These are phyloP conservation scores for Molossus alvarezi DNA, from an alignment of 2,797 vertebrate species.

Conservation along the genomic window DNA sequence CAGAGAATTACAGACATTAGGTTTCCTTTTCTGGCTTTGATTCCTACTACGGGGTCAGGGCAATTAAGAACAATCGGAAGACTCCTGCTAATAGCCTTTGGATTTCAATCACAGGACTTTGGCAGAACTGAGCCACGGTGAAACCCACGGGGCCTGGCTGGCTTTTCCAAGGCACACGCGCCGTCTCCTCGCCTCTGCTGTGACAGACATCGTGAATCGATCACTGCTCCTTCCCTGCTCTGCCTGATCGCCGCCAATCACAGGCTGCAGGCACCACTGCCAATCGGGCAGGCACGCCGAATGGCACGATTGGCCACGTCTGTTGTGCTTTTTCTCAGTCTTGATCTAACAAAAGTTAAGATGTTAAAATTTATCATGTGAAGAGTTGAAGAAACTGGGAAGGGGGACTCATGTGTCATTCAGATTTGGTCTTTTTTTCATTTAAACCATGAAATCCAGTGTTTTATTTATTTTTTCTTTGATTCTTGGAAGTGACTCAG, in stretches of 20 bases:
- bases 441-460: neutral
- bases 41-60: constrained; percentile 50
- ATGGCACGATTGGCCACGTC: neutral
- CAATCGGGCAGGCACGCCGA: neutral
- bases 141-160: neutral
- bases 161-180: neutral
- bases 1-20: constrained; percentile 71
- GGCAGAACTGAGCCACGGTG: constrained; percentile 21
- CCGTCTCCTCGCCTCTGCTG: neutral
- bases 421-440: constrained; percentile 5
- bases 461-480: neutral
- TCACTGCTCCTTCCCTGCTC: neutral
- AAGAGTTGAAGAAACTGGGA: neutral
- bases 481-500: constrained; percentile 17
- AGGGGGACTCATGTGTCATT: neutral
- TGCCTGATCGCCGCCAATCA: neutral
- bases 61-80: constrained; percentile 56
- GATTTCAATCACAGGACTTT: constrained; percentile 42
- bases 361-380: neutral
- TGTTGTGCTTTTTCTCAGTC: neutral
- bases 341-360: neutral
- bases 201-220: neutral
- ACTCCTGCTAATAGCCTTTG: constrained; percentile 35
- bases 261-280: neutral
- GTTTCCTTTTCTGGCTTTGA: constrained; percentile 67